These are phyloP conservation scores for Oenanthe oenanthe DNA, from an alignment of 2,113 vertebrate species.

Conservation along the genomic window DNA sequence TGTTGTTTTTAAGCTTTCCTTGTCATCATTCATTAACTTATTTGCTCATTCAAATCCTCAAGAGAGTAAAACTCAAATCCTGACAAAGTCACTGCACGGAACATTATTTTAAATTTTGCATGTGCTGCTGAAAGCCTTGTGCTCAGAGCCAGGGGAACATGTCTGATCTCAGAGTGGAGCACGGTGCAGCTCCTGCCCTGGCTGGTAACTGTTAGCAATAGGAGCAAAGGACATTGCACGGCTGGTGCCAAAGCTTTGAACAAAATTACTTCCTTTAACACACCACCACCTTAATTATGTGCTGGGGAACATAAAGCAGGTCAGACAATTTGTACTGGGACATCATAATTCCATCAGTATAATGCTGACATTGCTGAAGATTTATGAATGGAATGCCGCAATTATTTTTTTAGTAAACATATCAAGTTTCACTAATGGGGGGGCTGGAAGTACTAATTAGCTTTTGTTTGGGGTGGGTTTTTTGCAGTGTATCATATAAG, in stretches of 20 bases:
- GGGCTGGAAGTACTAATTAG: constrained; percentile 93
- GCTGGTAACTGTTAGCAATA: constrained; percentile 83
- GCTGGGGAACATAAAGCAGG: constrained; percentile 91
- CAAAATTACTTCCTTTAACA: constrained; percentile 94
- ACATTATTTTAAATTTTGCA: constrained; percentile 25
- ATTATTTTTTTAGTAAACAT: constrained; percentile 86
- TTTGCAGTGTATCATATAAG: constrained; percentile 80
- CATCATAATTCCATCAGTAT: constrained; percentile 94
- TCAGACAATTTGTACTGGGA: constrained; percentile 92
- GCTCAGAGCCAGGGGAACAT: constrained; percentile 14
- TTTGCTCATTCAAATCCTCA: constrained; percentile 14
- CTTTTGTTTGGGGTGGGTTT: constrained; percentile 1
- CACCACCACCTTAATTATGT: constrained; percentile 91
- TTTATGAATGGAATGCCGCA: constrained; percentile 91
- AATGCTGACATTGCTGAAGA: constrained; percentile 88
- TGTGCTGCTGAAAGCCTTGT: background rate
- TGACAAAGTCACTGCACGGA: background rate
- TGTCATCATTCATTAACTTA: constrained; percentile 57
- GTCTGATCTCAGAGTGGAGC: constrained; percentile 71
- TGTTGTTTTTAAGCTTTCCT: constrained; percentile 16
- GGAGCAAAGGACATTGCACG: constrained; percentile 81
- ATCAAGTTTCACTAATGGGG: constrained; percentile 86
- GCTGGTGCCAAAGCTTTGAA: constrained; percentile 90
- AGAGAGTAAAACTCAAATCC: constrained; percentile 3
- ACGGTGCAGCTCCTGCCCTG: constrained; percentile 70